A percentile compares a stretch with the other conserved stretches of the same genome.
Evolutionary conservation across 2,113 vertebrate genomes (phyloP).

Genomic region (Microtus pennsylvanicus): DNA sequence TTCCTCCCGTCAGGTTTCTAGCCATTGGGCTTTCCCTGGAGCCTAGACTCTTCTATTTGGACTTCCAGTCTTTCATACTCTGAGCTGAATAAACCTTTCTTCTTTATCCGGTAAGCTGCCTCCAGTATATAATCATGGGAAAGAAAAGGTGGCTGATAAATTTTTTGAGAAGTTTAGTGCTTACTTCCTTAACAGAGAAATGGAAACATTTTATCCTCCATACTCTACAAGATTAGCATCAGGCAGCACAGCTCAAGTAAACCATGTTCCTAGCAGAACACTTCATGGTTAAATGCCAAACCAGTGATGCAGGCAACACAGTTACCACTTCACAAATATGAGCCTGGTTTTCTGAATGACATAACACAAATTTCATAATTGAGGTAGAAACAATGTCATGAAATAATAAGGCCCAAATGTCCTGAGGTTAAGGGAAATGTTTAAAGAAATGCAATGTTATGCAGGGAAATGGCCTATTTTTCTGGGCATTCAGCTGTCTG

Average conservation of each 20-base stretch:
- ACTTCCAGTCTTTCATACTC: neutral
- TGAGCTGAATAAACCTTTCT: neutral
- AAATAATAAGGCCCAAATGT: slow-evolving; percentile 37
- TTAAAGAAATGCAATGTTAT: slow-evolving; percentile 27
- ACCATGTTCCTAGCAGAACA: neutral
- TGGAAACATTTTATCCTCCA: accelerated
- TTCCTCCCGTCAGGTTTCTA: neutral
- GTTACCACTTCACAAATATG: slow-evolving; percentile 70
- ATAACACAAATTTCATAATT: slow-evolving; percentile 51
- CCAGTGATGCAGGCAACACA: slow-evolving; percentile 72
- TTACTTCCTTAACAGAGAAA: slow-evolving; percentile 21
- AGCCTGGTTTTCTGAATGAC: slow-evolving; percentile 42
- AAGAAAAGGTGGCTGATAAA: neutral
- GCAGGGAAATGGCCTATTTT: neutral
- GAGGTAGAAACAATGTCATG: slow-evolving; percentile 20
- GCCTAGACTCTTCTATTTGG: neutral
- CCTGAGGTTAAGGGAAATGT: neutral
- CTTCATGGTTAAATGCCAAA: slow-evolving; percentile 35
- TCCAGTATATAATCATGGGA: neutral
- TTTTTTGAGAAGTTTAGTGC: slow-evolving; percentile 1
- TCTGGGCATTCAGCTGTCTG: slow-evolving; percentile 26
- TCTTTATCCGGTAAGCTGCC: neutral
- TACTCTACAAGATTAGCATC: slow-evolving; percentile 52
- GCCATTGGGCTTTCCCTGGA: neutral
- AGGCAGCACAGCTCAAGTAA: slow-evolving; percentile 41